These are phyloP conservation scores for Borostomias antarcticus DNA, from an alignment of 2,797 vertebrate species.

Conservation along the genomic window DNA sequence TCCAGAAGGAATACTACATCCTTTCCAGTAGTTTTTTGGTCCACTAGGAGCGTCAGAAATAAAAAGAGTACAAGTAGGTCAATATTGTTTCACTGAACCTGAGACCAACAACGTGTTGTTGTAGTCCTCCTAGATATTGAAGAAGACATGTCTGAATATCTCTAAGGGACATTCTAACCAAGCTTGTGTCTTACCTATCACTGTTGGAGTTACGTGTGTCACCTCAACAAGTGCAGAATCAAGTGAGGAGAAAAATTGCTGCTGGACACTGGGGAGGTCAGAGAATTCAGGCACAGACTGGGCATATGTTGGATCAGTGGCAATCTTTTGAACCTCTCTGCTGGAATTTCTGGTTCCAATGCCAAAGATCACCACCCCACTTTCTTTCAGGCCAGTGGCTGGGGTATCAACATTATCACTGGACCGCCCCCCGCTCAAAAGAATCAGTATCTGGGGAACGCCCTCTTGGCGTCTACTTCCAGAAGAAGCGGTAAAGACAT, in stretches of 20 bases:
- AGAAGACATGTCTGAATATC: not conserved
- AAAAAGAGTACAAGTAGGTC: not conserved
- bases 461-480: constrained; percentile 27
- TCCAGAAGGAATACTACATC: constrained; percentile 45
- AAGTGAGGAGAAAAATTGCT: constrained; percentile 17
- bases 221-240: constrained; percentile 17
- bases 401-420: constrained; percentile 28
- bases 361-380: constrained; percentile 14
- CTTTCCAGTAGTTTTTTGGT: constrained; percentile 15
- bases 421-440: constrained; percentile 30
- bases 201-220: constrained; percentile 4
- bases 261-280: constrained; percentile 15
- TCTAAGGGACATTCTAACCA: not conserved
- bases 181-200: constrained; percentile 20
- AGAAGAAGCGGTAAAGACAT: constrained; percentile 24
- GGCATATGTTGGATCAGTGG: constrained; percentile 10
- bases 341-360: constrained; percentile 57
- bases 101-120: not conserved
- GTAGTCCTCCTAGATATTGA: not conserved
- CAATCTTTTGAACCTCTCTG: constrained; percentile 21
- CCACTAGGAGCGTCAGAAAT: constrained; percentile 5
- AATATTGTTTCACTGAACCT: not conserved
- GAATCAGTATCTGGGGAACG: constrained; percentile 32
- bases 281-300: constrained; percentile 15
- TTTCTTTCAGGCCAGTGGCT: constrained; percentile 17